Evolutionary conservation across 2,113 vertebrate genomes (phyloP), one percentile per base, ranked within the genome.

Genomic region (Hoplias malabaricus): DNA sequence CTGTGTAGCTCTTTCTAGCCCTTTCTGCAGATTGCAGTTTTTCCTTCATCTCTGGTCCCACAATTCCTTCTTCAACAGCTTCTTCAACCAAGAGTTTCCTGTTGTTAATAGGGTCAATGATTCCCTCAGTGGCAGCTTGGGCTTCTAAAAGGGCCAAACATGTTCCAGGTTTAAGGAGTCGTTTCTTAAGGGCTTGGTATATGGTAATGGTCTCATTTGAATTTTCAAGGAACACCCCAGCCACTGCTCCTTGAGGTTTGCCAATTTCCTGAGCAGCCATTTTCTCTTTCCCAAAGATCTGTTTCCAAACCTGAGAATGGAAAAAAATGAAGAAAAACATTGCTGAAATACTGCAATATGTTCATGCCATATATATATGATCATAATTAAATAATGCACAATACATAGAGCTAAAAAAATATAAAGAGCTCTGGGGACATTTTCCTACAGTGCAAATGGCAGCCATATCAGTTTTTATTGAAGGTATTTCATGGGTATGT

Each of bases 161-260:
- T 0, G 96, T 98, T 78, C 94, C 96, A 0, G 94, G 93, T n/a
- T 94, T 91, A 48, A 99, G 93, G 67, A 98, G 90, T 3, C 93
- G 83, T 68, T 95, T 96, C 84, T 97, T 98, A 94, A 98, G 95
- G 78, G 96, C 96, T 82, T 96, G 93, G 85, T 98, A 98, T 42
- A 98, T 94, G 0, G 95, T 94, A 0, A 95, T 87, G 36, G 94
- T 93, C 86, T 96, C 92, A 82, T 96, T 95, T 1, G 93, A 91
- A 46, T 92, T 91, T 14, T 96, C 95, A n/a, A 98, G 91, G 0
- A 94, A 92, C 63, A 98, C 93, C 0, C 96, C 96, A 0, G 95
- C 95, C 0, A 98, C 95, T 62, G 87, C 86, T 16, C 80, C 70
- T 1, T 33, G 76, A 46, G 73, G 34, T 12, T 53, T 27, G 3